Evolutionary conservation across 2,797 vertebrate genomes (phyloP).

Genomic region (Ctenosaura bakeri): DNA sequence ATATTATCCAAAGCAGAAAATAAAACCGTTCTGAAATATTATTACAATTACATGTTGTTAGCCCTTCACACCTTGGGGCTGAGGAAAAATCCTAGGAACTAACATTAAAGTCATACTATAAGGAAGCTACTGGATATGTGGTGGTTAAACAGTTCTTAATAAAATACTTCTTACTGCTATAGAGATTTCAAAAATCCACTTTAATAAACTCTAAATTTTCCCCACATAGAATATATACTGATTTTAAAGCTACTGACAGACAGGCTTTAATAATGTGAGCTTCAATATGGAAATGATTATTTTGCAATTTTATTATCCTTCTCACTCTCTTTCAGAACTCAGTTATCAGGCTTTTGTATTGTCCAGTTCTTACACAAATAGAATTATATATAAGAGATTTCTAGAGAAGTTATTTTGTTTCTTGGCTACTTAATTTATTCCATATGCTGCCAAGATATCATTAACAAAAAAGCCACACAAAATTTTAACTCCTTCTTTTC

Average conservation of each 20-base stretch:
- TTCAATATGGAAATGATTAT: neutral
- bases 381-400: constrained; percentile 41
- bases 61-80: neutral
- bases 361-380: neutral
- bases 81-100: neutral
- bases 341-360: neutral
- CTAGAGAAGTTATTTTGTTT: constrained; percentile 45
- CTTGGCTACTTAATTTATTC: constrained; percentile 38
- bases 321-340: neutral
- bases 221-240: neutral
- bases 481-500: constrained; percentile 39
- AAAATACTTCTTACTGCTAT: neutral
- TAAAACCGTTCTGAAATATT: neutral
- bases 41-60: neutral
- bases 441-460: constrained; percentile 37
- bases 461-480: constrained; percentile 29
- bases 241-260: constrained; percentile 22
- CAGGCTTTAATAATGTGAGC: neutral
- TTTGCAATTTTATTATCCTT: neutral
- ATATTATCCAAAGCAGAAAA: neutral
- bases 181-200: neutral
- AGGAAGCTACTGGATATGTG: neutral
- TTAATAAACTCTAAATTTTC: neutral
- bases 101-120: neutral
- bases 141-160: neutral